Percentiles rank a stretch among this genome's conserved stretches.
Conservation (phyloP, 2,797 vertebrate species). For the Oryzias sinensis region DNA sequence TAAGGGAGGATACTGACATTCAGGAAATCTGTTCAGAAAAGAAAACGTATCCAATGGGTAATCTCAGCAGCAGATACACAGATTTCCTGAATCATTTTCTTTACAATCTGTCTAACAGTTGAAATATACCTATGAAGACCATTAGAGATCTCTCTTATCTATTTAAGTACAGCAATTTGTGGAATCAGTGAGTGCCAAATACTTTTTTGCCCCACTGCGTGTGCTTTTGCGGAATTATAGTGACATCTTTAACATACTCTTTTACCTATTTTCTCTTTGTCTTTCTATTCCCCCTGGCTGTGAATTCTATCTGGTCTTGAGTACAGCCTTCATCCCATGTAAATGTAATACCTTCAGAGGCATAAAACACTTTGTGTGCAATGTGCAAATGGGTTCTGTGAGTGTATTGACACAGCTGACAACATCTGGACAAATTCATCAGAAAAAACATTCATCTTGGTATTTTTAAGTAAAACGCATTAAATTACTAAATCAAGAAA, state of each 20-base stretch:
- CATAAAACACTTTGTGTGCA: slow-evolving; percentile 31
- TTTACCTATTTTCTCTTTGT: slow-evolving; percentile 22
- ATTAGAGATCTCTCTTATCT: no score
- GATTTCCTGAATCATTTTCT: neutral
- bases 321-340: slow-evolving; percentile 11
- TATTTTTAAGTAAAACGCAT: neutral
- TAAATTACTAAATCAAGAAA: neutral
- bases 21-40: slow-evolving; percentile 9
- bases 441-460: neutral
- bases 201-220: no score
- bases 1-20: slow-evolving; percentile 5
- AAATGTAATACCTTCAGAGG: slow-evolving; percentile 16
- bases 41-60: slow-evolving; percentile 1
- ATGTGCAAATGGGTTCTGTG: slow-evolving; percentile 16
- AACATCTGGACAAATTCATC: slow-evolving; percentile 1
- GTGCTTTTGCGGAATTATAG: slow-evolving; percentile 10
- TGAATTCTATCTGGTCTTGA: slow-evolving; percentile 19
- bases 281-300: slow-evolving; percentile 24
- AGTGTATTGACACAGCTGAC: slow-evolving; percentile 8
- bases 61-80: slow-evolving; percentile 5
- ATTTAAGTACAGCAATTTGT: no score
- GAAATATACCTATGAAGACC: no score
- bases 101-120: no score
- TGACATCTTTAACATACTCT: slow-evolving; percentile 31
- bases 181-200: no score